A percentile compares a stretch with the other conserved stretches of the same genome.
Evolutionary conservation across 2,888 invertebrate species (phyloP).

Genomic region (Candidula unifasciata): DNA sequence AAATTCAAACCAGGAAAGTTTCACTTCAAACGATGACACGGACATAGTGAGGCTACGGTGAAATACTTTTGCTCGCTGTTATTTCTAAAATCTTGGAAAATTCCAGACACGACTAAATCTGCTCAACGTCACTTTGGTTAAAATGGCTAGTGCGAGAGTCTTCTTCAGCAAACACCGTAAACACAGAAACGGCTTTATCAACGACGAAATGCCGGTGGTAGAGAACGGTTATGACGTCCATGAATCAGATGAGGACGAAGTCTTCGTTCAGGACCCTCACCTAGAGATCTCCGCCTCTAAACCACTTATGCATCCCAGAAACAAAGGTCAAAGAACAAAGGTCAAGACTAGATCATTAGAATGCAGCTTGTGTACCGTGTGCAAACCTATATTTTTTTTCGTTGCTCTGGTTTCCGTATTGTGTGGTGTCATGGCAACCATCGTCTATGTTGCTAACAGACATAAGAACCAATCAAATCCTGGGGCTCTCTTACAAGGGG

Average conservation of each 20-base stretch:
- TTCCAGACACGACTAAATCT: background rate
- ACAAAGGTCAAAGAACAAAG: constrained; percentile 59
- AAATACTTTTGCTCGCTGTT: background rate
- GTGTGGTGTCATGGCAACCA: constrained; percentile 65
- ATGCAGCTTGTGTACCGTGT: constrained; percentile 63
- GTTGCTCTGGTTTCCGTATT: constrained; percentile 63
- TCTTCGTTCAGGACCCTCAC: constrained; percentile 66
- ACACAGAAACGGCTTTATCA: constrained; percentile 59
- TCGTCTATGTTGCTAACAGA: constrained; percentile 68
- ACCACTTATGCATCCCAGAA: constrained; percentile 70
- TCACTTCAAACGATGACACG: background rate
- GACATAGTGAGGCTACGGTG: too few relatives aligned
- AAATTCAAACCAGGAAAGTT: background rate
- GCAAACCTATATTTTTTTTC: constrained; percentile 66
- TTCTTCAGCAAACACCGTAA: constrained; percentile 56
- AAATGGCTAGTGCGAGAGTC: constrained; percentile 54
- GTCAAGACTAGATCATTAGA: constrained; percentile 63
- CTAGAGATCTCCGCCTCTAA: constrained; percentile 66
- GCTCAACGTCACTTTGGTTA: background rate
- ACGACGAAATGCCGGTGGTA: constrained; percentile 58
- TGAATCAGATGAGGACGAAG: constrained; percentile 67
- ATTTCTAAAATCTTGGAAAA: background rate
- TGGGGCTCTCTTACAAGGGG: background rate
- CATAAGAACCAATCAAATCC: constrained; percentile 45
- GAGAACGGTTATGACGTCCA: constrained; percentile 61